Evolutionary conservation across 64 coral and sea anemone genomes (phyloP).

Genomic region (Montipora cactus): DNA sequence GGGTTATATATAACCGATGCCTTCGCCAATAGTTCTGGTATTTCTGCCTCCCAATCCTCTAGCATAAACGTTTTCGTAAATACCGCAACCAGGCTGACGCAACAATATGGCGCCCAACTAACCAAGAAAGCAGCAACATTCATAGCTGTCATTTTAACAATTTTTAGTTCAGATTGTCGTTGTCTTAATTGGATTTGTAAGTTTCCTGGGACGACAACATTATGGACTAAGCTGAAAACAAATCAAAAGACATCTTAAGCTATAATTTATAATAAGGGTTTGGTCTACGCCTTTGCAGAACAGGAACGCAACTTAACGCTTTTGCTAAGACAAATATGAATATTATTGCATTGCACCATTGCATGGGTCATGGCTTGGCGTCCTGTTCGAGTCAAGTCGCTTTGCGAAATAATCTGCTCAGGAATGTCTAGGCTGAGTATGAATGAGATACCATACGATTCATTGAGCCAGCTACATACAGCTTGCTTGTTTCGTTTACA

Average conservation of each 20-base stretch:
- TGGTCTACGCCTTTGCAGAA: no score
- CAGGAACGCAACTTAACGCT: no score
- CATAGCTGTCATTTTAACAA: slow-evolving; percentile 41
- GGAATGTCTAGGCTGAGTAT: no score
- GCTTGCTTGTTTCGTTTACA: no score
- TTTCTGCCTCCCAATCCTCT: slow-evolving; percentile 4
- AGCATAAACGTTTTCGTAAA: slow-evolving; percentile 10
- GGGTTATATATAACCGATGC: slow-evolving; percentile 65
- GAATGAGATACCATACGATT: no score
- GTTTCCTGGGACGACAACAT: slow-evolving; percentile 16
- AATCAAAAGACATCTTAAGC: not conserved
- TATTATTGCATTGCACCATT: no score
- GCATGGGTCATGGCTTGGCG: no score
- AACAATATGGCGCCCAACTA: slow-evolving; percentile 87
- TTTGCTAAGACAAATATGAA: no score
- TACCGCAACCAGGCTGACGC: slow-evolving; percentile 55
- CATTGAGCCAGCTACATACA: no score
- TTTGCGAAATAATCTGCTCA: no score
- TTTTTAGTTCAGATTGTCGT: slow-evolving; percentile 5
- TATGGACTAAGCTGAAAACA: slow-evolving; percentile 24
- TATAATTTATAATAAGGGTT: no score
- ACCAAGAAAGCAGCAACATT: slow-evolving; percentile 42
- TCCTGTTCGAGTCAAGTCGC: no score
- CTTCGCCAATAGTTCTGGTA: slow-evolving; percentile 61
- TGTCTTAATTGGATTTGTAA: slow-evolving; percentile 5